Evolutionary conservation across 2,888 invertebrate species (phyloP).

Genomic region (Nymphalis polychloros): DNA sequence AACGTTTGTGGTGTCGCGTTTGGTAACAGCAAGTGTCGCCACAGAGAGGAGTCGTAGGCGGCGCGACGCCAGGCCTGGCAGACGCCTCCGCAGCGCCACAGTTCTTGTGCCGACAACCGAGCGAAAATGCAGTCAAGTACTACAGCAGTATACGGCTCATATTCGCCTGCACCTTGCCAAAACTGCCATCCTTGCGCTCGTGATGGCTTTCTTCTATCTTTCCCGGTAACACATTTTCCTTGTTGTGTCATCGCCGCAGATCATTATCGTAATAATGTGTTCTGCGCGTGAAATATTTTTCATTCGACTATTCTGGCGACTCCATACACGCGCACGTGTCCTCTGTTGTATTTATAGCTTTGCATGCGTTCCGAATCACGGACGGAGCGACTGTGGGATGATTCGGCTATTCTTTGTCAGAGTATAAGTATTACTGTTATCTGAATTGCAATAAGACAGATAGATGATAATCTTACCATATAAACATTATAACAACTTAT

Average conservation of each 20-base stretch:
- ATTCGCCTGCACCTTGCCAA: constrained; percentile 31
- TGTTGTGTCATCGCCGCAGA: not conserved
- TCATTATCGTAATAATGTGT: not conserved
- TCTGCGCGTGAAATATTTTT: constrained; percentile 1
- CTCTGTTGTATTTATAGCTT: constrained; percentile 3
- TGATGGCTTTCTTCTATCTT: not conserved
- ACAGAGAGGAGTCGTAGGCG: constrained; percentile 51
- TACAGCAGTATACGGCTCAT: constrained; percentile 34
- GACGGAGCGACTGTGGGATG: not conserved
- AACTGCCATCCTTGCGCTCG: not conserved
- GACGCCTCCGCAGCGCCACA: constrained; percentile 52
- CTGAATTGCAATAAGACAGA: no score
- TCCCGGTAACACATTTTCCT: not conserved
- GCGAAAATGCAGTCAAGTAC: constrained; percentile 50
- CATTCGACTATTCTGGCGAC: not conserved
- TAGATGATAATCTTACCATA: no score
- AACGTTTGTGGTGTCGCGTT: constrained; percentile 31
- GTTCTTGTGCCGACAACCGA: constrained; percentile 46
- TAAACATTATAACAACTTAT: no score
- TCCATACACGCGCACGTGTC: not conserved
- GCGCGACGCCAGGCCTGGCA: constrained; percentile 61
- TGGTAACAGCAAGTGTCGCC: constrained; percentile 53
- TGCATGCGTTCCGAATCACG: not conserved
- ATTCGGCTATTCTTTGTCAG: not conserved
- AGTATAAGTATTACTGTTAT: not conserved